Conservation (phyloP, 2,888 invertebrate species). For the Meganola albula region DNA sequence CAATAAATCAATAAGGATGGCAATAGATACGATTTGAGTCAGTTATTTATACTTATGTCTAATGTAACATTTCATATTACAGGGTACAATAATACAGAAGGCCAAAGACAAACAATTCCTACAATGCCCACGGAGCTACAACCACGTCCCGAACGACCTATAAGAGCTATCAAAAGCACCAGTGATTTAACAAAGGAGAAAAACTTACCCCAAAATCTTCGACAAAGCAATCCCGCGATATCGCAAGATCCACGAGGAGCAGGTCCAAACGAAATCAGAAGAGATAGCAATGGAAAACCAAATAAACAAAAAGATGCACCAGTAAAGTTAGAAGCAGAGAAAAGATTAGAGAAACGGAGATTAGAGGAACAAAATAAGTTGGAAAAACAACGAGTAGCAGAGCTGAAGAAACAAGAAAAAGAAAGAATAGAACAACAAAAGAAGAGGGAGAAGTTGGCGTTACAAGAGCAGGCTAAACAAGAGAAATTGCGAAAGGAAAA, state of each 20-base stretch:
- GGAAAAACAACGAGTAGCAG: conserved; percentile 48
- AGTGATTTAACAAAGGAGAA: conserved; percentile 35
- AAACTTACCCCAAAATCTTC: conserved; percentile 27
- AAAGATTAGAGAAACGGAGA: conserved; percentile 31
- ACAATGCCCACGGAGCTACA: conserved; percentile 39
- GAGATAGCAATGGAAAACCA: conserved; percentile 10
- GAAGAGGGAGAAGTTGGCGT: conserved; percentile 42
- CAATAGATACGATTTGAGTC: too few species aligned
- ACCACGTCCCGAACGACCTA: conserved; percentile 15
- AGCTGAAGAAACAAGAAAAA: conserved; percentile 47
- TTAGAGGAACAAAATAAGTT: conserved; percentile 44
- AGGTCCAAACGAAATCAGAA: conserved; percentile 17
- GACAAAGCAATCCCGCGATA: conserved; percentile 42
- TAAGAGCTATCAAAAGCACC: conserved; percentile 46
- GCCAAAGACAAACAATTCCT: conserved; percentile 38
- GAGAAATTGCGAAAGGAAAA: conserved; percentile 25
- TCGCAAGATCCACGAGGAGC: conserved; percentile 42
- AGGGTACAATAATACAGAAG: conserved; percentile 35
- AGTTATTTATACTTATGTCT: background rate
- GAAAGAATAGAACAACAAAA: conserved; percentile 24
- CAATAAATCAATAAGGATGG: too few species aligned
- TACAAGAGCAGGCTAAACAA: conserved; percentile 29
- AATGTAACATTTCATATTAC: conserved; percentile 19
- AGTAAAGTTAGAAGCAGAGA: conserved; percentile 26
- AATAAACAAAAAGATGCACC: conserved; percentile 20